Conservation (phyloP, 2,888 invertebrate genomes). For the Stenichneumon culpator region DNA sequence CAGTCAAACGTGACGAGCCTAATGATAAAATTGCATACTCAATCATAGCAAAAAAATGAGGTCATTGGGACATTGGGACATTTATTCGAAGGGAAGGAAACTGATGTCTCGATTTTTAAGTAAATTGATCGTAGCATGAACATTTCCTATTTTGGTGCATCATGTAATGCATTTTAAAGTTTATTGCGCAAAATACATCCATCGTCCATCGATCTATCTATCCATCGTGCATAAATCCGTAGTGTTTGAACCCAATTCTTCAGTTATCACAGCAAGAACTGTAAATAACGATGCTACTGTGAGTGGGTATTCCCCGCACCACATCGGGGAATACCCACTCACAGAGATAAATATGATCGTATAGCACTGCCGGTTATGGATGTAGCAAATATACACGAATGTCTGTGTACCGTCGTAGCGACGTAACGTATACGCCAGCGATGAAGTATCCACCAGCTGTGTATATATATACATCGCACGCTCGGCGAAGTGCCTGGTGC, state of each 20-base stretch:
- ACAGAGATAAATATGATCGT: background rate
- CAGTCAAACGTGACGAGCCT: background rate
- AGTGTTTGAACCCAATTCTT: too few species aligned
- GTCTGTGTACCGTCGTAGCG: background rate
- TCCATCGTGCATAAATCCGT: too few species aligned
- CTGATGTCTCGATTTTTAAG: background rate
- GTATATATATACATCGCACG: background rate
- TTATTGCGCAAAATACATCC: too few species aligned
- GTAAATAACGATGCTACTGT: too few species aligned
- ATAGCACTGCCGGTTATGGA: background rate
- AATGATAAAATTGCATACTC: background rate
- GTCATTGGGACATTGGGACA: background rate
- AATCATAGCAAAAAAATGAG: background rate
- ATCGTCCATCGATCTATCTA: too few species aligned
- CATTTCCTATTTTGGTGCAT: too few species aligned
- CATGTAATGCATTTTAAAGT: too few species aligned
- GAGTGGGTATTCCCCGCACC: too few species aligned
- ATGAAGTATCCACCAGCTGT: background rate
- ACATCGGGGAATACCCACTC: too few species aligned
- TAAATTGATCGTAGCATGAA: too few species aligned
- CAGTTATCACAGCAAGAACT: too few species aligned
- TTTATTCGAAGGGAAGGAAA: background rate
- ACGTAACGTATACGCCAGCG: background rate
- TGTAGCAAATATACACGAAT: background rate
- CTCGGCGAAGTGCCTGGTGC: slow-evolving; percentile 6